Percentiles rank a stretch among this genome's conserved stretches.
Conservation (phyloP, 2,888 invertebrate species). For the Hipparchia sbordonii region DNA sequence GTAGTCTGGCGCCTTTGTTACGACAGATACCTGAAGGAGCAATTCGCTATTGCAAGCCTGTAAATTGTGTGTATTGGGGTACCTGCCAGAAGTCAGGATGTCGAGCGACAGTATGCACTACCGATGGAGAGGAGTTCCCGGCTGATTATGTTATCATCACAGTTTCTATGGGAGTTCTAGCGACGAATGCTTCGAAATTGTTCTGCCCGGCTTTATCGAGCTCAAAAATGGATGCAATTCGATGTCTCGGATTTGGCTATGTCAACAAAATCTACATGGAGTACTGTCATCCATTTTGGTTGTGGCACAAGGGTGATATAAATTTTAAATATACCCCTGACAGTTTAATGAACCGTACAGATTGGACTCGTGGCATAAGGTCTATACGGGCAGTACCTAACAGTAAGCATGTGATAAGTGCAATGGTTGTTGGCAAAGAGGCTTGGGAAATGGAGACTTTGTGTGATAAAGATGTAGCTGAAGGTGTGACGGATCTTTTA, state of each 20-base stretch:
- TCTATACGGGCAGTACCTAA: slow-evolving; percentile 86
- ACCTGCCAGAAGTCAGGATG: slow-evolving; percentile 75
- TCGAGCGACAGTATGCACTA: slow-evolving; percentile 83
- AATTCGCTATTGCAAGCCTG: slow-evolving; percentile 86
- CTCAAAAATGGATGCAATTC: slow-evolving; percentile 87
- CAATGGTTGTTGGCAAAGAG: slow-evolving; percentile 86
- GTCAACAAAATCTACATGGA: slow-evolving; percentile 91
- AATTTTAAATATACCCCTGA: slow-evolving; percentile 84
- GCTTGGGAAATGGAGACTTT: slow-evolving; percentile 86
- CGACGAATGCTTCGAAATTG: slow-evolving; percentile 83
- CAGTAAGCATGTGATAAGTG: slow-evolving; percentile 88
- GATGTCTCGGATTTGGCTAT: slow-evolving; percentile 86
- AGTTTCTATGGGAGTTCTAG: slow-evolving; percentile 89
- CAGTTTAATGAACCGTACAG: slow-evolving; percentile 76
- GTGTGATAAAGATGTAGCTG: slow-evolving; percentile 86
- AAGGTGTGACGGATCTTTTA: slow-evolving; percentile 85
- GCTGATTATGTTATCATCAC: slow-evolving; percentile 92
- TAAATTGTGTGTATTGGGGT: slow-evolving; percentile 87
- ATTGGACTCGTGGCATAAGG: slow-evolving; percentile 89
- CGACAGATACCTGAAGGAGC: slow-evolving; percentile 84
- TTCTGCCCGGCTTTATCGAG: slow-evolving; percentile 88
- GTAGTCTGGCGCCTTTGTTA: slow-evolving; percentile 85
- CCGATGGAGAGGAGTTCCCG: slow-evolving; percentile 86
- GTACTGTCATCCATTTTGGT: slow-evolving; percentile 88
- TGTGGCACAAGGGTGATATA: slow-evolving; percentile 85